A percentile compares a stretch with the other conserved stretches of the same genome.
Evolutionary conservation across 1,140 invertebrate species (phyloP).

Genomic region (Rhagoletis zephyria): DNA sequence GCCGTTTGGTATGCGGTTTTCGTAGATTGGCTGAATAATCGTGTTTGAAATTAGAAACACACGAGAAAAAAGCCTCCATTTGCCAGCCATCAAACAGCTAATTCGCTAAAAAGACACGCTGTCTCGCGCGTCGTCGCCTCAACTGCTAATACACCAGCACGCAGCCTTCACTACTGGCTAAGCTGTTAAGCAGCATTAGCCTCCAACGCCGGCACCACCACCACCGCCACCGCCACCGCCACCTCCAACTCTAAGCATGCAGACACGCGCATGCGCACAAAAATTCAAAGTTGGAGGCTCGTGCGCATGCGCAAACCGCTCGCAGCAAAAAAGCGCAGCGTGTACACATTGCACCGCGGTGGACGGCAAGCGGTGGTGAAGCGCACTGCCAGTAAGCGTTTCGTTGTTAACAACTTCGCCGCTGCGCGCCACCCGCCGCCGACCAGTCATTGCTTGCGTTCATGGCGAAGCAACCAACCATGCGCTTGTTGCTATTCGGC

Average conservation of each 20-base stretch:
- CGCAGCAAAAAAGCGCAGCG: neutral
- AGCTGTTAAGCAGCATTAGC: neutral
- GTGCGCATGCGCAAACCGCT: conserved; percentile 35
- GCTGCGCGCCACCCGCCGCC: neutral
- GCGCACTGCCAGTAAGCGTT: neutral
- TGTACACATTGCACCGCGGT: neutral
- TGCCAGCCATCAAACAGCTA: conserved; percentile 36
- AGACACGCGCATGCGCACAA: neutral
- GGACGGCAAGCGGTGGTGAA: neutral
- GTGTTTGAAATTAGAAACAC: neutral
- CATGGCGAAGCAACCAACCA: neutral
- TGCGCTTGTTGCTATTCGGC: neutral
- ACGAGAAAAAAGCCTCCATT: neutral
- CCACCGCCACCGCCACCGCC: neutral
- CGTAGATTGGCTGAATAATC: conserved; percentile 12
- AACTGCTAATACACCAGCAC: neutral
- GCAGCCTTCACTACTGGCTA: conserved; percentile 9
- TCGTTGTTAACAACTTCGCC: conserved; percentile 34
- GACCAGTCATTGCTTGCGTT: neutral
- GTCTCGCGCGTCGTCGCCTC: conserved; percentile 41
- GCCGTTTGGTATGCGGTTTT: neutral
- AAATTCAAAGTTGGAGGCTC: neutral
- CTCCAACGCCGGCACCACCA: neutral
- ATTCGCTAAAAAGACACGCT: conserved; percentile 48
- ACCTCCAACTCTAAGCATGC: neutral